Evolutionary conservation across 1,140 invertebrate species (phyloP).

Genomic region (Eupeodes corollae): DNA sequence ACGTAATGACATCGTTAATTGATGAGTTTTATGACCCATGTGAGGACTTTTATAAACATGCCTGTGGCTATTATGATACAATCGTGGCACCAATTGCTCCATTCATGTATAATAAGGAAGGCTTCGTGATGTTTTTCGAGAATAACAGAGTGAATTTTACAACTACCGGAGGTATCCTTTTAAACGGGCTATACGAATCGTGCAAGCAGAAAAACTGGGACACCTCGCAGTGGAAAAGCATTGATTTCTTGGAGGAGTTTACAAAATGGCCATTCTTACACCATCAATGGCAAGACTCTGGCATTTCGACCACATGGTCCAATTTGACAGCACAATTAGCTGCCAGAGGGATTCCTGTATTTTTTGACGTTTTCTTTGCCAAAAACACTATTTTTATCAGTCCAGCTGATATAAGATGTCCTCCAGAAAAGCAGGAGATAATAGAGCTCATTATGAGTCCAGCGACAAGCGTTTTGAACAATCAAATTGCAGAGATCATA

Average conservation of each 20-base stretch:
- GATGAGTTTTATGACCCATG: slow-evolving; percentile 19
- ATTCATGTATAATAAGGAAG: slow-evolving; percentile 25
- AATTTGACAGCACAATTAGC: slow-evolving; percentile 20
- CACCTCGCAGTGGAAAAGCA: slow-evolving; percentile 7
- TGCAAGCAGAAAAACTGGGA: slow-evolving; percentile 10
- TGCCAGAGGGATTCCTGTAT: slow-evolving; percentile 20
- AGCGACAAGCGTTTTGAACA: slow-evolving; percentile 8
- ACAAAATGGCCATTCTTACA: slow-evolving; percentile 19
- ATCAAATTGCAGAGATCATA: slow-evolving; percentile 17
- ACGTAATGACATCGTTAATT: slow-evolving; percentile 1
- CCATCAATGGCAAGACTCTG: slow-evolving; percentile 18
- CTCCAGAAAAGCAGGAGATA: slow-evolving; percentile 11
- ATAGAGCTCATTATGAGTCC: slow-evolving; percentile 6
- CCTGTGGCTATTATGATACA: slow-evolving; percentile 20
- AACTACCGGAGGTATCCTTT: slow-evolving; percentile 14
- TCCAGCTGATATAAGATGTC: slow-evolving; percentile 15
- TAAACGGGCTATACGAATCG: slow-evolving; percentile 17
- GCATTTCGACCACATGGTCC: slow-evolving; percentile 20
- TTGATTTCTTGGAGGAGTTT: slow-evolving; percentile 16
- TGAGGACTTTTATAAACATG: slow-evolving; percentile 27
- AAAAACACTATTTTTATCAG: slow-evolving; percentile 21
- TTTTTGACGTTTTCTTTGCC: slow-evolving; percentile 27
- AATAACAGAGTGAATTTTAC: slow-evolving; percentile 13
- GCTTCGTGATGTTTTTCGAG: slow-evolving; percentile 25
- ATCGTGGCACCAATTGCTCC: slow-evolving; percentile 7